A percentile compares a stretch with the other conserved stretches of the same genome.
These are phyloP conservation scores for Danio albolineatus DNA, from an alignment of 2,797 vertebrate genomes.

Conservation along the genomic window DNA sequence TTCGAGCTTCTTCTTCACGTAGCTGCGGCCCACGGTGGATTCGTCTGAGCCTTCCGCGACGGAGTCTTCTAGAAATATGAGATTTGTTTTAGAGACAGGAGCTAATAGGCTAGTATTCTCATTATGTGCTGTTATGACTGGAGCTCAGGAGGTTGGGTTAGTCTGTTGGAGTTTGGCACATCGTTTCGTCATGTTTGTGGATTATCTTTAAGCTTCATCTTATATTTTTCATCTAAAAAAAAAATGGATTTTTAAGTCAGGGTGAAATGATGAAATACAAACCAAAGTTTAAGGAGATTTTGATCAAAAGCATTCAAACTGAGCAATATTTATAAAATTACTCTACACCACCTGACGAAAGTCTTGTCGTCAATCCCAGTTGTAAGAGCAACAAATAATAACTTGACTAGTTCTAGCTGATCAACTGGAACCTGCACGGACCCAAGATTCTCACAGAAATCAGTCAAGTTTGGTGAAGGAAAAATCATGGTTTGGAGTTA, in stretches of 20 bases:
- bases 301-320: not conserved
- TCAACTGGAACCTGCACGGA: no score
- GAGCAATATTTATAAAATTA: no score
- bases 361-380: no score
- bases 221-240: not conserved
- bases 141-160: not conserved
- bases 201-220: not conserved
- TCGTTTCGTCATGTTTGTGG: not conserved
- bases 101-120: not conserved
- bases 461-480: no score
- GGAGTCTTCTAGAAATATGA: conserved; percentile 78
- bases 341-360: no score
- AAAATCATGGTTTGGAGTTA: no score
- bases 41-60: conserved; percentile 82
- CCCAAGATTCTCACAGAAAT: no score
- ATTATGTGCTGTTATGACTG: not conserved
- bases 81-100: conserved; percentile 4
- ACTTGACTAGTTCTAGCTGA: no score
- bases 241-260: not conserved
- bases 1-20: conserved; percentile 97
- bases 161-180: not conserved
- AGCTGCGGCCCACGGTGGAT: conserved; percentile 89
- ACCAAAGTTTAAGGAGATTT: not conserved
- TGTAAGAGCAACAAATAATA: no score
- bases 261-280: not conserved